Percentiles rank a stretch among this genome's conserved stretches.
Evolutionary conservation across 2,113 vertebrate genomes (phyloP).

Genomic region (Tetrax tetrax): DNA sequence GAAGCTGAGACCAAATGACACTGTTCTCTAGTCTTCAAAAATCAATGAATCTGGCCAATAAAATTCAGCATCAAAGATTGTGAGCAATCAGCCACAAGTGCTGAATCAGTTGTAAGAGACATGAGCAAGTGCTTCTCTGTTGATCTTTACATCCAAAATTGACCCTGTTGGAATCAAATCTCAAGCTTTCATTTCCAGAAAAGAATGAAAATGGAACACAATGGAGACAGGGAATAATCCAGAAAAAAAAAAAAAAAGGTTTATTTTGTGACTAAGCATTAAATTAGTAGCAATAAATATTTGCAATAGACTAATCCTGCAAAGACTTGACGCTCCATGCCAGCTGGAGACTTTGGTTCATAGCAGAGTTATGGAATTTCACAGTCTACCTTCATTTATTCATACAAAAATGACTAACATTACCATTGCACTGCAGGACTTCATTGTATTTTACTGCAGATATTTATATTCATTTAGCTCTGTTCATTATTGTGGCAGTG

Average conservation of each 20-base stretch:
- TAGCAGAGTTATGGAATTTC: slow-evolving; percentile 4
- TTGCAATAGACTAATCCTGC: not conserved
- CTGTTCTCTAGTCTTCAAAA: not conserved
- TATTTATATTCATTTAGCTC: slow-evolving; percentile 32
- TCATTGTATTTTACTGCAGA: slow-evolving; percentile 15
- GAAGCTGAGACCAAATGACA: not conserved
- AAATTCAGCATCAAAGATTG: not conserved
- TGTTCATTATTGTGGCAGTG: slow-evolving; percentile 21
- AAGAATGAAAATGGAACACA: not conserved
- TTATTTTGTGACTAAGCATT: slow-evolving; percentile 10
- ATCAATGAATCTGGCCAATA: not conserved
- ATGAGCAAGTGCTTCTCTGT: not conserved
- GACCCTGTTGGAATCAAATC: not conserved
- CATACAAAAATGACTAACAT: slow-evolving; percentile 8
- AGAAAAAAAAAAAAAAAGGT: not conserved
- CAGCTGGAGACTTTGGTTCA: not conserved
- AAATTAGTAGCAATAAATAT: not conserved
- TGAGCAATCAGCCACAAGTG: not conserved
- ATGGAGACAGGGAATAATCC: not conserved
- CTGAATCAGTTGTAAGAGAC: not conserved
- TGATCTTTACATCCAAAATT: not conserved
- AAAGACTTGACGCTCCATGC: not conserved
- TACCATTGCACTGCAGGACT: not conserved
- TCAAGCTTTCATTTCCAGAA: not conserved
- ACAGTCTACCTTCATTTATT: slow-evolving; percentile 8